These are phyloP conservation scores for Philopotamus ludificatus DNA, from an alignment of 1,140 invertebrate species.

Conservation along the genomic window DNA sequence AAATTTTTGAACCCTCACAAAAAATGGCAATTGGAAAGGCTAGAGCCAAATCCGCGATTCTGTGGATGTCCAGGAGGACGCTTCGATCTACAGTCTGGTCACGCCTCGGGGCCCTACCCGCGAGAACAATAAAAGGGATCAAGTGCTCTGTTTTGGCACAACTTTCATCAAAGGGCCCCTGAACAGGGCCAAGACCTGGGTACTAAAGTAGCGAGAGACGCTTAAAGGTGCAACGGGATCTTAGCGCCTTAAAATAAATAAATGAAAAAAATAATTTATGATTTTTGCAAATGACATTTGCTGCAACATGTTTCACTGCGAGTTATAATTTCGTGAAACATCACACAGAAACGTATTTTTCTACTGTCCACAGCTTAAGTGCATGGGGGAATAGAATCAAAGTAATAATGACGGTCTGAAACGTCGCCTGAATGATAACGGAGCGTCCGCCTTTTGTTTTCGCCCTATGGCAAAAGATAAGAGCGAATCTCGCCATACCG, in stretches of 20 bases:
- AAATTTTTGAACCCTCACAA: too few species aligned
- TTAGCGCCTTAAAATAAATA: slow-evolving; percentile 8
- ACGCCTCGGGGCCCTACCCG: slow-evolving; percentile 33
- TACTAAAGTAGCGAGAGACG: slow-evolving; percentile 31
- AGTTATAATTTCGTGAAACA: too few species aligned
- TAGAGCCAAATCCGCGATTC: neutral
- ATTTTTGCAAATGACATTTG: too few species aligned
- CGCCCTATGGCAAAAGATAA: slow-evolving; percentile 7
- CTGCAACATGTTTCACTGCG: too few species aligned
- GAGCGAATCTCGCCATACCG: neutral
- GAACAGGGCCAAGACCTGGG: slow-evolving; percentile 22
- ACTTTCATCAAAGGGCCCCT: slow-evolving; percentile 41
- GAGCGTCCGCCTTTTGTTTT: slow-evolving; percentile 26
- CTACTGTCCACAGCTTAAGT: neutral
- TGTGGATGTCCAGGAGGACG: neutral
- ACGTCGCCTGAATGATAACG: slow-evolving; percentile 36
- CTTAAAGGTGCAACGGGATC: slow-evolving; percentile 21
- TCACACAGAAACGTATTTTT: too few species aligned
- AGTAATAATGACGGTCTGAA: slow-evolving; percentile 38
- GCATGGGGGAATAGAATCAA: slow-evolving; percentile 28
- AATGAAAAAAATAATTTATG: too few species aligned
- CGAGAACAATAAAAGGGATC: slow-evolving; percentile 42
- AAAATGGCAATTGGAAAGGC: slow-evolving; percentile 26
- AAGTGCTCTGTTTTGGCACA: slow-evolving; percentile 40
- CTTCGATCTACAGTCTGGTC: slow-evolving; percentile 23